These are phyloP conservation scores for Corythucha ciliata DNA, from an alignment of 2,888 invertebrate species.

Conservation along the genomic window DNA sequence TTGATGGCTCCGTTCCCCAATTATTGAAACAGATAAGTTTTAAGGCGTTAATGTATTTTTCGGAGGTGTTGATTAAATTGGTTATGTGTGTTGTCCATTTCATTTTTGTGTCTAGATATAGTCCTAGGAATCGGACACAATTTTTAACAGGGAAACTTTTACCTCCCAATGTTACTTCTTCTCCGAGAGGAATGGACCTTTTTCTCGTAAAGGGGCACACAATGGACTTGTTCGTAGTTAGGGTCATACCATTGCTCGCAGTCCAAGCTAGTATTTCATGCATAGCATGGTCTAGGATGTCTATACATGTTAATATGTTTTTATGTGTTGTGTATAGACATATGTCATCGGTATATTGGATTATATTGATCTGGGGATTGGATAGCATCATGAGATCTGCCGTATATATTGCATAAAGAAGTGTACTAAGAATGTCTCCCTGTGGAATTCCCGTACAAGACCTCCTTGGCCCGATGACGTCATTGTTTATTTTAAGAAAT, in stretches of 20 bases:
- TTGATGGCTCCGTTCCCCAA: too few relatives aligned
- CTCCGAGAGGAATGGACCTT: not conserved
- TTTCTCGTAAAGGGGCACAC: not conserved
- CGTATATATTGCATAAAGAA: not conserved
- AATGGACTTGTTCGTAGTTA: not conserved
- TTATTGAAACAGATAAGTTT: too few relatives aligned
- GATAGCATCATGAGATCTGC: not conserved
- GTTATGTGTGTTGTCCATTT: too few relatives aligned
- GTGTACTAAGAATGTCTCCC: slow-evolving; percentile 3
- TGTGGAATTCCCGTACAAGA: not conserved
- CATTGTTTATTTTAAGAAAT: not conserved
- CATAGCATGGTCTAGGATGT: not conserved
- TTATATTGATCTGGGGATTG: not conserved
- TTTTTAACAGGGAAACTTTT: too few relatives aligned
- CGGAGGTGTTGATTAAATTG: too few relatives aligned
- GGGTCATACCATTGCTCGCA: too few relatives aligned
- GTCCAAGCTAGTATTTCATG: too few relatives aligned
- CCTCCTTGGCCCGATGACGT: not conserved
- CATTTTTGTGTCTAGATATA: too few relatives aligned
- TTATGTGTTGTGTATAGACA: too few relatives aligned
- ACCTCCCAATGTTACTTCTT: not conserved
- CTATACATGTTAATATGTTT: too few relatives aligned
- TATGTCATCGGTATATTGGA: slow-evolving; percentile 3
- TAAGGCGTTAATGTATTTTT: too few relatives aligned
- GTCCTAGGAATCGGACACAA: too few relatives aligned